These are phyloP conservation scores for Marisa cornuarietis DNA, from an alignment of 1,140 invertebrate species.

Conservation along the genomic window DNA sequence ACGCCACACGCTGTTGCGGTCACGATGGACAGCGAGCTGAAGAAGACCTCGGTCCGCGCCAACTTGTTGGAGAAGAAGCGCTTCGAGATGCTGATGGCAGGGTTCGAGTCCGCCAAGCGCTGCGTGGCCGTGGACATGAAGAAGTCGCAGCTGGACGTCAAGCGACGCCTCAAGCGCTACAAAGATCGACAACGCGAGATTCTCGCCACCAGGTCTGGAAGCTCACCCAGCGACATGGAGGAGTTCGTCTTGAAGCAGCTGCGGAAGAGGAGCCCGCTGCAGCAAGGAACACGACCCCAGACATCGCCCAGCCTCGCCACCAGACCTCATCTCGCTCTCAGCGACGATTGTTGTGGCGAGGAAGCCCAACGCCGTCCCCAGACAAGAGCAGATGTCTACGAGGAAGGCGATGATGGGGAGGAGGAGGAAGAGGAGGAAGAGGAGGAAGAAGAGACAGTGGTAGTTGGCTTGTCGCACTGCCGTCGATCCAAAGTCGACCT, in stretches of 20 bases:
- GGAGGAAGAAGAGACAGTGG: slow-evolving; percentile 15
- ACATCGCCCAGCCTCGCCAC: neutral
- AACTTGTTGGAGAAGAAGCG: slow-evolving; percentile 12
- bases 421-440: neutral
- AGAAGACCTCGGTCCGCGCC: slow-evolving; percentile 16
- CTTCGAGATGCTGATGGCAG: slow-evolving; percentile 11
- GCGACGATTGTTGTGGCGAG: neutral
- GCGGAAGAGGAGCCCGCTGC: neutral
- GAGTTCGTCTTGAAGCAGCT: slow-evolving; percentile 22
- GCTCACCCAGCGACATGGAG: slow-evolving; percentile 1
- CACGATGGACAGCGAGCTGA: slow-evolving; percentile 21
- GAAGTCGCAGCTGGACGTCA: slow-evolving; percentile 22
- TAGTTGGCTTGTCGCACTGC: slow-evolving; percentile 15
- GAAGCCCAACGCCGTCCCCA: no score
- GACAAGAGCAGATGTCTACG: no score
- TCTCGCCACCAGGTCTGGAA: neutral
- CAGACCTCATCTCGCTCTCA: neutral
- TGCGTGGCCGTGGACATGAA: slow-evolving; percentile 24
- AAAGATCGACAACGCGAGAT: slow-evolving; percentile 23
- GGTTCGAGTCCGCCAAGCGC: slow-evolving; percentile 18
- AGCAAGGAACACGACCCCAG: neutral
- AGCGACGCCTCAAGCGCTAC: slow-evolving; percentile 20
- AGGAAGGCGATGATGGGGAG: neutral
- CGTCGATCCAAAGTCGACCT: slow-evolving; percentile 22
- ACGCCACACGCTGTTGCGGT: neutral